phyloP scores from a whole-genome alignment of 2,888 invertebrate genomes.

The Xestia rhomboidea region DNA sequence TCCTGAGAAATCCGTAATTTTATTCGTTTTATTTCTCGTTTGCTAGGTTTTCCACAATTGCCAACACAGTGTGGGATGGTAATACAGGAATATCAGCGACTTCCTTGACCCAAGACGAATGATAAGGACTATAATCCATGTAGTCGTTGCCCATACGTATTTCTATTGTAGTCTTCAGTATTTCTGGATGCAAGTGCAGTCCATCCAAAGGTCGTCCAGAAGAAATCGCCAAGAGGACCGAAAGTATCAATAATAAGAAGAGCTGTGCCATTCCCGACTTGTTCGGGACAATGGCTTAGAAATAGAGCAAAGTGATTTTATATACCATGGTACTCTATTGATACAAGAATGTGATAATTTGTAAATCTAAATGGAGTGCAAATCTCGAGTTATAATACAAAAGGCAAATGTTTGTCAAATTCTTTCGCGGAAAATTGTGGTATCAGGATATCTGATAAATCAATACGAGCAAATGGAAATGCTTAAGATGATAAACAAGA shows the following conservation, averaged over 20 bases:
- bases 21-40: neutral
- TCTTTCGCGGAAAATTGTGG: conserved; percentile 33
- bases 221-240: conserved; percentile 67
- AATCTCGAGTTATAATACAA: conserved; percentile 39
- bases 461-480: neutral
- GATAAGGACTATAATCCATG: conserved; percentile 79
- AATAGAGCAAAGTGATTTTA: conserved; percentile 63
- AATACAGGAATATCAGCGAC: conserved; percentile 52
- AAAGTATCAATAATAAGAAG: conserved; percentile 69
- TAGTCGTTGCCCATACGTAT: conserved; percentile 79
- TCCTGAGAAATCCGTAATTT: neutral
- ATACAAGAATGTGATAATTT: conserved; percentile 57
- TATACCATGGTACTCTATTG: conserved; percentile 44
- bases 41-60: conserved; percentile 4
- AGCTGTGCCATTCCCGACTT: conserved; percentile 76
- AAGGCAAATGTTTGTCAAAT: conserved; percentile 54
- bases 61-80: conserved; percentile 28
- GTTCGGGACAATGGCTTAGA: conserved; percentile 52
- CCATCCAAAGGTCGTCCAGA: conserved; percentile 72
- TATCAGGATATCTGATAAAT: conserved; percentile 22
- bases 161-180: conserved; percentile 75
- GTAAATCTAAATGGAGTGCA: conserved; percentile 29
- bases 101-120: conserved; percentile 60
- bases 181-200: conserved; percentile 78
- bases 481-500: conserved; percentile 10